Conservation (phyloP, 2,797 vertebrate genomes). For the Pantherophis vulpinus region DNA sequence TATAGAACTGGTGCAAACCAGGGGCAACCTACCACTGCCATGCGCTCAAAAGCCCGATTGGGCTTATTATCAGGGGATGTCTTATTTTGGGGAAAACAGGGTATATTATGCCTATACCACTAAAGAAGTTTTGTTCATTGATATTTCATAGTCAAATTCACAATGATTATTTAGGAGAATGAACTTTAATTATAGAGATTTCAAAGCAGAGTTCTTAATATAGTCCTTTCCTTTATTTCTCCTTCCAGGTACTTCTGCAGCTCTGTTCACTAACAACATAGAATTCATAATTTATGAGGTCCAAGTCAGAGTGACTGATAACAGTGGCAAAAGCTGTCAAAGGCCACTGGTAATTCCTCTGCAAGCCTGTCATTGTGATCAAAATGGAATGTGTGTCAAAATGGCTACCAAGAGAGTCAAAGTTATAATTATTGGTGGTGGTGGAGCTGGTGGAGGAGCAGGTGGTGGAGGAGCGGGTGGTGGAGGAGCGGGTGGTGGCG, state of each 20-base stretch:
- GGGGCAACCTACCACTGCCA: too few relatives aligned
- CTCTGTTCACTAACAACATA: conserved; percentile 51
- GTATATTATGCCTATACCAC: background rate
- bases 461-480: fast-evolving
- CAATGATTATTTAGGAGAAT: background rate
- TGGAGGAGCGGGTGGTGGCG: fast-evolving
- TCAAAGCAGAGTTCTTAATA: background rate
- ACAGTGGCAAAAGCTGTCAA: conserved; percentile 53
- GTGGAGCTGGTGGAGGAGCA: background rate
- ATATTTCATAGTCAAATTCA: background rate
- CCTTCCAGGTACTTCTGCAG: conserved; percentile 62
- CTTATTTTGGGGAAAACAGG: too few relatives aligned
- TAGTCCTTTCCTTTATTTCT: conserved; percentile 6
- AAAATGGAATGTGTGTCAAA: conserved; percentile 54
- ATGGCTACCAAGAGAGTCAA: conserved; percentile 45
- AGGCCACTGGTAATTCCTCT: conserved; percentile 61
- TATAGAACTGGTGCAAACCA: too few relatives aligned
- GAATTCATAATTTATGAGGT: conserved; percentile 58
- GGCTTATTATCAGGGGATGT: too few relatives aligned
- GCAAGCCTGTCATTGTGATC: conserved; percentile 69
- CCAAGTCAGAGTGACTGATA: conserved; percentile 51
- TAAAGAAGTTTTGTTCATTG: background rate
- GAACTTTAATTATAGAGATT: background rate
- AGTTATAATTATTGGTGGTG: background rate
- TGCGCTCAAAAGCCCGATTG: too few relatives aligned